Evolutionary conservation across 2,888 invertebrate genomes (phyloP).

Genomic region (Amphiduros pacificus): DNA sequence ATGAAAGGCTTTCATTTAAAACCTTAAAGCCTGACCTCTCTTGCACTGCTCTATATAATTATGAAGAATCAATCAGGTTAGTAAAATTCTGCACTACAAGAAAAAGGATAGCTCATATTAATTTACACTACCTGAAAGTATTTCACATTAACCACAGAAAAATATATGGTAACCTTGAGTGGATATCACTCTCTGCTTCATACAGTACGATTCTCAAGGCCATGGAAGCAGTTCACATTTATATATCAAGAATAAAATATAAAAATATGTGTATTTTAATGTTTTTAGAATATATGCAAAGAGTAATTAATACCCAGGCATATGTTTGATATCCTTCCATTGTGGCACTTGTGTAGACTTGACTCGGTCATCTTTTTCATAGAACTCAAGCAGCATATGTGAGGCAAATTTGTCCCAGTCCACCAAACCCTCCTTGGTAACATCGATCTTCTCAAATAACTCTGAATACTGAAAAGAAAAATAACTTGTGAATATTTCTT

Average conservation of each 20-base stretch:
- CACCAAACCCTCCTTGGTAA: conserved; percentile 54
- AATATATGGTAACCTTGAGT: too few relatives aligned
- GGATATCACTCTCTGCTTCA: too few relatives aligned
- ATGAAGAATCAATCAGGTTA: too few relatives aligned
- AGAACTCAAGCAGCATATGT: conserved; percentile 58
- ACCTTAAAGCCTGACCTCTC: too few relatives aligned
- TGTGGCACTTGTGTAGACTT: conserved; percentile 58
- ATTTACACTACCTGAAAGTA: too few relatives aligned
- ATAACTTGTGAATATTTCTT: too few relatives aligned
- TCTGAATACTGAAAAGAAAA: conserved; percentile 51
- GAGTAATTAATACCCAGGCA: conserved; percentile 46
- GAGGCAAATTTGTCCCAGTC: conserved; percentile 60
- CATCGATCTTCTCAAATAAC: conserved; percentile 59
- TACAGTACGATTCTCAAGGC: background rate
- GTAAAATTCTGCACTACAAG: too few relatives aligned
- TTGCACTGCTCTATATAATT: too few relatives aligned
- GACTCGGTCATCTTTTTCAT: conserved; percentile 57
- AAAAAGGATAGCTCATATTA: too few relatives aligned
- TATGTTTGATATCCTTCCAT: conserved; percentile 56
- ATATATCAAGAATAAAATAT: background rate
- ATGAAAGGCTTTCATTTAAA: too few relatives aligned
- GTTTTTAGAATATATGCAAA: background rate
- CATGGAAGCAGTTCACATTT: background rate
- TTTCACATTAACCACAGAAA: too few relatives aligned
- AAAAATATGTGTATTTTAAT: background rate